These are phyloP conservation scores for Callipepla californica DNA, from an alignment of 2,113 vertebrate species.

Conservation along the genomic window DNA sequence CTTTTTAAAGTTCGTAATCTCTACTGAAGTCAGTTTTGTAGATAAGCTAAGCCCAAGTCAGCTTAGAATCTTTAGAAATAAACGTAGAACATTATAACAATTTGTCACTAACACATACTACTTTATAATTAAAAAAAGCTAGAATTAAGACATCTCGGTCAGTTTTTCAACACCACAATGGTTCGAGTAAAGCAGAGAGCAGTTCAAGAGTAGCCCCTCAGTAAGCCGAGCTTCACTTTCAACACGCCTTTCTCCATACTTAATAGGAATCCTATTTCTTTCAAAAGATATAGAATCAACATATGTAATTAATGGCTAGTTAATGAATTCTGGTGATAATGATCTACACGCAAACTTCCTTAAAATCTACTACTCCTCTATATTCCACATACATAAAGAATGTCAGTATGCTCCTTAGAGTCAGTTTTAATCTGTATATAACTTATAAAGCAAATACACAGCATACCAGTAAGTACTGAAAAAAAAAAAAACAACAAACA, in stretches of 20 bases:
- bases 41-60: background rate
- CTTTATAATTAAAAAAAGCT: background rate
- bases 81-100: background rate
- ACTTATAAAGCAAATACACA: background rate
- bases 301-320: background rate
- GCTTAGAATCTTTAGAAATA: background rate
- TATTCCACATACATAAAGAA: background rate
- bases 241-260: background rate
- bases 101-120: too few species aligned
- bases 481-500: background rate
- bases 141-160: background rate
- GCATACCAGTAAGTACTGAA: background rate
- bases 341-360: background rate
- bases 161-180: background rate
- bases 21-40: background rate
- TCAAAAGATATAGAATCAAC: background rate
- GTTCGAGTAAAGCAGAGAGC: background rate
- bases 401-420: background rate
- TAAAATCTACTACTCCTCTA: background rate
- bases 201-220: background rate
- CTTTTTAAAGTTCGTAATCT: background rate
- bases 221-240: background rate
- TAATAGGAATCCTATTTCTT: background rate
- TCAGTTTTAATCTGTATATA: background rate
- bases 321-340: background rate